Evolutionary conservation across 1,140 invertebrate species (phyloP).

Genomic region (Drosophila kurseongensis): DNA sequence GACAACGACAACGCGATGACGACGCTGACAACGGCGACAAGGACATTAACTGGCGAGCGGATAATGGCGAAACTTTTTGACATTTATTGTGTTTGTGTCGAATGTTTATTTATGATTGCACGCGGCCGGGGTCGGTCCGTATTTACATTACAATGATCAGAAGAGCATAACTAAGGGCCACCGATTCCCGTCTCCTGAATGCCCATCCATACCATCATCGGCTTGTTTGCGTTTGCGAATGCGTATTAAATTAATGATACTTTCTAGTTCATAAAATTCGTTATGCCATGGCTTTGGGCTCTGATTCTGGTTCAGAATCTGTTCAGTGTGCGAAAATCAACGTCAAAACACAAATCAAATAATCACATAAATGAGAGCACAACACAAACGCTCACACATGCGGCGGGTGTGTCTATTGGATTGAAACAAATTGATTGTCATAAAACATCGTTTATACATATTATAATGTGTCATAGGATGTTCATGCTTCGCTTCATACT

Average conservation of each 20-base stretch:
- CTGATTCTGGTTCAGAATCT: constrained; percentile 14
- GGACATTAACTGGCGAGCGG: constrained; percentile 71
- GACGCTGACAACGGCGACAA: constrained; percentile 49
- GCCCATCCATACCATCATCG: constrained; percentile 22
- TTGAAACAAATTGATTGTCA: constrained; percentile 83
- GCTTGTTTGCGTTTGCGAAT: constrained; percentile 63
- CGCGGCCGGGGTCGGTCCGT: constrained; percentile 45
- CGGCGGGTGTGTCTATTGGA: constrained; percentile 71
- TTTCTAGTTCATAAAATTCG: constrained; percentile 84
- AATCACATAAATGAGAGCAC: constrained; percentile 82
- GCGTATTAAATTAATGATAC: constrained; percentile 84
- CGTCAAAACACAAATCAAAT: constrained; percentile 82
- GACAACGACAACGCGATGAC: constrained; percentile 24
- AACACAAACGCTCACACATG: constrained; percentile 36
- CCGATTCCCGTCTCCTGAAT: neutral
- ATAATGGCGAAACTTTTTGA: constrained; percentile 81
- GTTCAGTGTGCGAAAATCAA: constrained; percentile 64
- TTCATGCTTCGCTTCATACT: constrained; percentile 72
- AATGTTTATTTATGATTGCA: constrained; percentile 83
- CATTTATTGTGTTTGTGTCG: constrained; percentile 83
- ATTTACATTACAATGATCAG: constrained; percentile 80
- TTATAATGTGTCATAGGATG: constrained; percentile 80
- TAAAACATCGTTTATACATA: constrained; percentile 82
- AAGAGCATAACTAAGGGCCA: constrained; percentile 73
- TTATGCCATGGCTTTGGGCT: constrained; percentile 37